These are phyloP conservation scores for Eudyptes chrysolophus DNA, from an alignment of 2,113 vertebrate species.

Conservation along the genomic window DNA sequence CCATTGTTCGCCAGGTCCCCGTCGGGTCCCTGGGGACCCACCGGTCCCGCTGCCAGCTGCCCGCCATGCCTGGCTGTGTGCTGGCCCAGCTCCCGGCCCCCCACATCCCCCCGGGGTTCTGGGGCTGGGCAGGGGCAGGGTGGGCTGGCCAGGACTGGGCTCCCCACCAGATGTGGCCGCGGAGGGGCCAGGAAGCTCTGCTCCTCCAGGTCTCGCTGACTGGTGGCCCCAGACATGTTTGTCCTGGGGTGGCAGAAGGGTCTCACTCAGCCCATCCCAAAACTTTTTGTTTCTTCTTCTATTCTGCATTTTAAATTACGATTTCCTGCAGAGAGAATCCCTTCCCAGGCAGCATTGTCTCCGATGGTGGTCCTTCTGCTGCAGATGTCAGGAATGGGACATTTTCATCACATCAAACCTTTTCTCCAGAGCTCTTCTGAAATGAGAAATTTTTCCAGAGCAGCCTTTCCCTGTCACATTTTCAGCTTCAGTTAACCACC, in stretches of 20 bases:
- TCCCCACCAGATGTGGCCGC: background rate
- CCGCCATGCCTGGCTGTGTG: background rate
- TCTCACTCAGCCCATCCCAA: background rate
- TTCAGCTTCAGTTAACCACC: background rate
- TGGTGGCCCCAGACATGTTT: fast-evolving
- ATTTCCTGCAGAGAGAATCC: background rate
- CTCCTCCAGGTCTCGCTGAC: background rate
- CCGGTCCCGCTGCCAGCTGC: background rate
- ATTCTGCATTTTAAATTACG: background rate
- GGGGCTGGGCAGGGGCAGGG: background rate
- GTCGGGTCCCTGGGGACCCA: background rate
- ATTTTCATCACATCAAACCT: background rate
- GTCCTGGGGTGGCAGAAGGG: background rate
- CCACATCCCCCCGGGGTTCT: background rate
- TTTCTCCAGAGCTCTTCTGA: background rate
- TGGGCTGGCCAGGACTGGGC: fast-evolving
- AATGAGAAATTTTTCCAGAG: background rate
- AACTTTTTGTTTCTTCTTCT: background rate
- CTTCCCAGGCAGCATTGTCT: background rate
- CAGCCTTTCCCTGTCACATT: background rate
- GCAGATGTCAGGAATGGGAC: background rate
- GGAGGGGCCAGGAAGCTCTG: background rate
- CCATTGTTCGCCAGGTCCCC: background rate
- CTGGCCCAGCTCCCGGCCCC: background rate
- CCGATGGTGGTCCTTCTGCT: background rate